Evolutionary conservation across 2,797 vertebrate genomes (phyloP).

Genomic region (Eupleurogrammus muticus): DNA sequence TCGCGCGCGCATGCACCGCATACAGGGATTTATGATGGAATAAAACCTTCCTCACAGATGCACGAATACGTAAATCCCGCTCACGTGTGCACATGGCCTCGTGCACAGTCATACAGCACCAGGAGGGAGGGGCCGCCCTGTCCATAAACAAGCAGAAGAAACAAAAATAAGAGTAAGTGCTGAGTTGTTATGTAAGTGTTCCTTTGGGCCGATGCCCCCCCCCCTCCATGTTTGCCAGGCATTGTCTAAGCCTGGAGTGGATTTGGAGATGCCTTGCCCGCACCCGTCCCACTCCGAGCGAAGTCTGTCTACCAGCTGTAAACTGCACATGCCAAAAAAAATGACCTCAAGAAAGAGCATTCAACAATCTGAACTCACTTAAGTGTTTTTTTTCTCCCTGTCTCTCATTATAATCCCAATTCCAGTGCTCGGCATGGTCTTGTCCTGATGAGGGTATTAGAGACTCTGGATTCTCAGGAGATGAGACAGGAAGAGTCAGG

Average conservation of each 20-base stretch:
- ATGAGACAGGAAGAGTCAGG: background rate
- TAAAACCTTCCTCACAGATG: conserved; percentile 76
- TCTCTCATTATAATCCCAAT: conserved; percentile 44
- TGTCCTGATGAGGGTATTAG: conserved; percentile 43
- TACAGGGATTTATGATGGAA: conserved; percentile 71
- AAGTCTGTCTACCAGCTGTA: conserved; percentile 25
- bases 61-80: conserved; percentile 72
- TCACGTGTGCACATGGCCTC: conserved; percentile 55
- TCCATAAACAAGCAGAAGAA: conserved; percentile 23
- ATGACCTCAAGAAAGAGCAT: conserved; percentile 35
- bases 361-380: conserved; percentile 34
- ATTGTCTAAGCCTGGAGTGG: conserved; percentile 36
- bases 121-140: conserved; percentile 16
- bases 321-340: conserved; percentile 27
- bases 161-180: conserved; percentile 35
- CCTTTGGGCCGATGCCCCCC: conserved; percentile 31
- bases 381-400: background rate
- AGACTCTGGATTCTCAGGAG: conserved; percentile 42
- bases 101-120: conserved; percentile 10
- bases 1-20: conserved; percentile 18
- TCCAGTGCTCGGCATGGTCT: conserved; percentile 22
- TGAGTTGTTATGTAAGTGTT: conserved; percentile 59
- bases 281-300: conserved; percentile 11
- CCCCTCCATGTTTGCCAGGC: conserved; percentile 10
- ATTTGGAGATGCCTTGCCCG: conserved; percentile 17